Conservation (phyloP, 2,888 invertebrate genomes). For the Tetrapedia diversipes region DNA sequence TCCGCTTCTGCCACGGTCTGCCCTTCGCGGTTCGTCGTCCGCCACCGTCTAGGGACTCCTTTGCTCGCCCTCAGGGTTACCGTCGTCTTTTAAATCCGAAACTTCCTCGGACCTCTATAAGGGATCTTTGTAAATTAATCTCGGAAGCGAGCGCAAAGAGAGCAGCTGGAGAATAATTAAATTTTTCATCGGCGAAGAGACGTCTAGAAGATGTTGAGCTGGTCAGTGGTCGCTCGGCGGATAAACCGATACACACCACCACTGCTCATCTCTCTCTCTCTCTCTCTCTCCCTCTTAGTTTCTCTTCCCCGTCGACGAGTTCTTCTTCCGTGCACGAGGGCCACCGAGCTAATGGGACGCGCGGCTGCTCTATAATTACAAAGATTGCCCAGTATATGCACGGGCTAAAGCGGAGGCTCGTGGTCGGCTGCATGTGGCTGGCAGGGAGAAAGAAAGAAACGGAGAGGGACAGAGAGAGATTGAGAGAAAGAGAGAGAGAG, state of each 20-base stretch:
- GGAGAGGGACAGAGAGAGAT: background rate
- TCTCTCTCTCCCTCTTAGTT: too few relatives aligned
- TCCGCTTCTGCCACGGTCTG: constrained; percentile 58
- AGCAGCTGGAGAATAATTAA: constrained; percentile 16
- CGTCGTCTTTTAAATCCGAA: too few relatives aligned
- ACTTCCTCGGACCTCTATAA: too few relatives aligned
- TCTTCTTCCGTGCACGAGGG: constrained; percentile 39
- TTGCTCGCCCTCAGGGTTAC: too few relatives aligned
- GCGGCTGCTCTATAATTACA: constrained; percentile 80
- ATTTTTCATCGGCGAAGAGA: constrained; percentile 3
- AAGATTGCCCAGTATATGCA: constrained; percentile 76
- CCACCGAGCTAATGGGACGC: constrained; percentile 77
- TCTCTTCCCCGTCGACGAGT: constrained; percentile 19
- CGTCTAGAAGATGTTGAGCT: constrained; percentile 43
- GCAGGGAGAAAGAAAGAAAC: background rate
- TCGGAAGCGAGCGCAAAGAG: background rate
- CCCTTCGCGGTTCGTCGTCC: constrained; percentile 39
- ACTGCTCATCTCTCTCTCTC: too few relatives aligned
- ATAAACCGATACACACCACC: too few relatives aligned
- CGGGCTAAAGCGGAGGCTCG: constrained; percentile 31
- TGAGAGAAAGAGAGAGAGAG: background rate
- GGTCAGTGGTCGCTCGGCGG: constrained; percentile 47
- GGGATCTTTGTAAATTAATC: background rate
- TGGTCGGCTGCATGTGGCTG: constrained; percentile 32
- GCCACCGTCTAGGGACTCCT: background rate